These are phyloP conservation scores for Aptenodytes patagonicus DNA, from an alignment of 2,113 vertebrate genomes.

Conservation along the genomic window DNA sequence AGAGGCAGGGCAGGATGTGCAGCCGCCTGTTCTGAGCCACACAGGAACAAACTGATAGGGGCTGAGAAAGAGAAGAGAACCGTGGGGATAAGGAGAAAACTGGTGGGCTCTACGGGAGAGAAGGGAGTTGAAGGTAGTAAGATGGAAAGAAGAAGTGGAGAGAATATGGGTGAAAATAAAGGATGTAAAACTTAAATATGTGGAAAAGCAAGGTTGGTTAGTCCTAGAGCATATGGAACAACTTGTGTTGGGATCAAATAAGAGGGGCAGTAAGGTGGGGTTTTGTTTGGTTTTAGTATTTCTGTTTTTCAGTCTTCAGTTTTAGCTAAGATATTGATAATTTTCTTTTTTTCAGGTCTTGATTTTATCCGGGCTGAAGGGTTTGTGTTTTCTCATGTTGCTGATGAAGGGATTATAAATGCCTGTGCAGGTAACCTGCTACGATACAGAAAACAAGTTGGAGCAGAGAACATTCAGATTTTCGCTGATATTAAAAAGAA, in stretches of 20 bases:
- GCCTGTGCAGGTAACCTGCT: conserved; percentile 79
- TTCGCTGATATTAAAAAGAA: conserved; percentile 93
- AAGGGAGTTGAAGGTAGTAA: neutral
- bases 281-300: neutral
- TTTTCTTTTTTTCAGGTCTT: conserved; percentile 60
- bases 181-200: neutral
- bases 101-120: neutral
- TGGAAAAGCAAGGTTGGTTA: neutral
- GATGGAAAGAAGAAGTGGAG: neutral
- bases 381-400: conserved; percentile 83
- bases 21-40: neutral
- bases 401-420: conserved; percentile 83
- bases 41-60: neutral
- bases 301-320: neutral
- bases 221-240: neutral
- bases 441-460: conserved; percentile 80
- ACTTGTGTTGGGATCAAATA: neutral
- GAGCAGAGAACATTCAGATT: conserved; percentile 83
- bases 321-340: neutral
- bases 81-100: too few species aligned
- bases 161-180: neutral
- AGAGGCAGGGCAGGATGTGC: neutral
- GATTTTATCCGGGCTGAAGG: conserved; percentile 83
- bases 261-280: neutral
- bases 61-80: neutral